Conservation (phyloP, 2,113 vertebrate genomes). For the Bathybates hornii region DNA sequence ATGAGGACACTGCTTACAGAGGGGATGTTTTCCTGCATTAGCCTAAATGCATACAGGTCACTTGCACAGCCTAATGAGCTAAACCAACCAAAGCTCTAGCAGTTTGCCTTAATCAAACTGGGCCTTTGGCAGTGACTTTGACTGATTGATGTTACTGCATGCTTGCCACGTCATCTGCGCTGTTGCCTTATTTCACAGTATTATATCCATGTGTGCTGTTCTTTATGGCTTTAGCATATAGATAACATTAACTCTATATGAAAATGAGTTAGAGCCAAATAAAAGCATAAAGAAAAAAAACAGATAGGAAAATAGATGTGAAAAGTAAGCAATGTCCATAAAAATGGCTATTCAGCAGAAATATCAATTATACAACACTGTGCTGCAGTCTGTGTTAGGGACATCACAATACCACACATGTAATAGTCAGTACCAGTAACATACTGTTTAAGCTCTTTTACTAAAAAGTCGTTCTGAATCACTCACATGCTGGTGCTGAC, state of each 20-base stretch:
- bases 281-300: background rate
- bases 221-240: background rate
- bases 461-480: background rate
- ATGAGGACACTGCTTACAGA: background rate
- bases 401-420: background rate
- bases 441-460: background rate
- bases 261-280: fast-evolving
- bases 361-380: background rate
- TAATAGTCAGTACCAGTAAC: background rate
- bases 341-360: background rate
- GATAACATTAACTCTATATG: background rate
- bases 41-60: background rate
- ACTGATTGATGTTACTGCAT: background rate
- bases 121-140: background rate
- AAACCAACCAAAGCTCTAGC: background rate
- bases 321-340: background rate
- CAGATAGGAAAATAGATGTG: background rate
- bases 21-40: background rate
- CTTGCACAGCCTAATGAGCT: background rate
- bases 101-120: background rate
- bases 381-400: background rate
- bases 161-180: background rate
- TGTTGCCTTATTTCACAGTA: background rate
- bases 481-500: background rate
- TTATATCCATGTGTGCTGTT: background rate